Evolutionary conservation across 2,113 vertebrate species (phyloP).

Genomic region (Sigmodon hispidus): DNA sequence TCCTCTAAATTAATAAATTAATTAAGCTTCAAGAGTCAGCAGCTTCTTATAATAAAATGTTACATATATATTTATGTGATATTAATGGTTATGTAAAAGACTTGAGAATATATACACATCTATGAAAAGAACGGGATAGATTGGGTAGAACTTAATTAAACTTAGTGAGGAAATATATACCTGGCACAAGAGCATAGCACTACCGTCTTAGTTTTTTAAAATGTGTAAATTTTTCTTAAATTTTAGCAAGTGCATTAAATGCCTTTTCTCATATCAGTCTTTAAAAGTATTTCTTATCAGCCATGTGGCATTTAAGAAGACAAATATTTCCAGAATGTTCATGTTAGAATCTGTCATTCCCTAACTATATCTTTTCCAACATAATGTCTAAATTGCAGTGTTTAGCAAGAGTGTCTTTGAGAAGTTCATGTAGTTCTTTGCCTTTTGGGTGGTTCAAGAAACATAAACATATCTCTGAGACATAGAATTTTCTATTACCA

Average conservation of each 20-base stretch:
- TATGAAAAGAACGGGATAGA: neutral
- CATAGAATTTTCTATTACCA: neutral
- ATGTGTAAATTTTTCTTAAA: neutral
- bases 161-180: neutral
- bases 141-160: neutral
- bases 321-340: constrained; percentile 1
- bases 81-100: neutral
- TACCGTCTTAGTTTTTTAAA: neutral
- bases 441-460: neutral
- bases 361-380: neutral
- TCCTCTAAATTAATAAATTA: neutral
- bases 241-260: constrained; percentile 8
- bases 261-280: neutral
- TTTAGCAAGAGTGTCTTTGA: neutral
- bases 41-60: neutral
- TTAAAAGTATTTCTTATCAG: constrained; percentile 5
- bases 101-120: neutral
- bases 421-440: constrained; percentile 5
- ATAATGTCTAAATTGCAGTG: neutral
- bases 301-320: neutral
- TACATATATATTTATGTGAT: neutral
- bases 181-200: neutral
- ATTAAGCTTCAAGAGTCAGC: neutral
- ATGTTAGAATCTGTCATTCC: neutral
- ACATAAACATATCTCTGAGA: neutral